phyloP scores from a whole-genome alignment of 2,888 invertebrate species.

The Glaucopsyche alexis region DNA sequence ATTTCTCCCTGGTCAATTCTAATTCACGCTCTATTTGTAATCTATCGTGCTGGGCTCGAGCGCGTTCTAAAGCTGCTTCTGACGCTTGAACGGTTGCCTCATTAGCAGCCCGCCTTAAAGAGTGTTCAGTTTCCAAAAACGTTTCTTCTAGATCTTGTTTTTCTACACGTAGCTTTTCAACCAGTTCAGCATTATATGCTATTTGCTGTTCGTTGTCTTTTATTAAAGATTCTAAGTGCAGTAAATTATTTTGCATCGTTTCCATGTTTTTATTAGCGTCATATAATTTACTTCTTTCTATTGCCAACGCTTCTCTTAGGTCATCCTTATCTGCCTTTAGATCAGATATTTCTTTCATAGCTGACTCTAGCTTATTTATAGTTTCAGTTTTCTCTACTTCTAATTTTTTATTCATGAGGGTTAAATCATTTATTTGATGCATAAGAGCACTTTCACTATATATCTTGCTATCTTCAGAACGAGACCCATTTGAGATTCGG shows the following conservation, averaged over 20 bases:
- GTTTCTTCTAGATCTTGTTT: slow-evolving; percentile 65
- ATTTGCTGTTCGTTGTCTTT: slow-evolving; percentile 60
- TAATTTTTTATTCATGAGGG: slow-evolving; percentile 54
- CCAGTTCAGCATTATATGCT: slow-evolving; percentile 50
- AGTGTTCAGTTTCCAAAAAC: slow-evolving; percentile 74
- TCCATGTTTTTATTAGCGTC: slow-evolving; percentile 56
- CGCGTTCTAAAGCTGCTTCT: slow-evolving; percentile 86
- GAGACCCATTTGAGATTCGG: slow-evolving; percentile 64
- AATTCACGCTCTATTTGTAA: slow-evolving; percentile 83
- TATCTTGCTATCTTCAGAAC: slow-evolving; percentile 69
- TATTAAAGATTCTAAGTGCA: slow-evolving; percentile 51
- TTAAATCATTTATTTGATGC: slow-evolving; percentile 73
- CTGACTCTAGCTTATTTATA: slow-evolving; percentile 64
- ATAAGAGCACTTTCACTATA: slow-evolving; percentile 76
- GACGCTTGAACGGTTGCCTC: slow-evolving; percentile 87
- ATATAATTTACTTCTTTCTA: slow-evolving; percentile 49
- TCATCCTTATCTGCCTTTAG: slow-evolving; percentile 56
- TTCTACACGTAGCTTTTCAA: slow-evolving; percentile 59
- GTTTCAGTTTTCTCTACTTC: slow-evolving; percentile 64
- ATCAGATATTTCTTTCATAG: slow-evolving; percentile 58
- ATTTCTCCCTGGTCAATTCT: slow-evolving; percentile 76
- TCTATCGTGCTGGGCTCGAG: slow-evolving; percentile 85
- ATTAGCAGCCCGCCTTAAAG: slow-evolving; percentile 84
- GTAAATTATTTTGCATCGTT: slow-evolving; percentile 49
- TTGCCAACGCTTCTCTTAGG: slow-evolving; percentile 50